phyloP scores from a whole-genome alignment of 2,888 invertebrate species.

The Micoletzkya japonica region DNA sequence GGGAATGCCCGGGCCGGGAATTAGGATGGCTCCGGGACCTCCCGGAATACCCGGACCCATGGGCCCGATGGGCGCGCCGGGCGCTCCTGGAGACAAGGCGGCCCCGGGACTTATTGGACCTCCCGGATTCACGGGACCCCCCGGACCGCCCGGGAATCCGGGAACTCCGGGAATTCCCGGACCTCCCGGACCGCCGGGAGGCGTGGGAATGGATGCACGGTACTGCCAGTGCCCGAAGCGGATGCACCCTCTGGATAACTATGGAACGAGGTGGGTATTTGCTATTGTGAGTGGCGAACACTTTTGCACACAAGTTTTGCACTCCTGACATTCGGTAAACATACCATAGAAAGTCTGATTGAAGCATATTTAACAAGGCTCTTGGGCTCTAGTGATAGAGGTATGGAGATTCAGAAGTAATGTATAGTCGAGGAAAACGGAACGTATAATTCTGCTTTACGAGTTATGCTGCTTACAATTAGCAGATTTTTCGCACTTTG shows the following conservation, averaged over 20 bases:
- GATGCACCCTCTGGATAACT: slow-evolving; percentile 24
- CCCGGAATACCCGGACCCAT: slow-evolving; percentile 26
- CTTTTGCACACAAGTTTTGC: no score
- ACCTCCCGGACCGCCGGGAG: slow-evolving; percentile 21
- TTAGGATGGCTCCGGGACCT: slow-evolving; percentile 16
- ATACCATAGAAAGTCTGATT: no score
- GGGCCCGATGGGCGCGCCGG: slow-evolving; percentile 25
- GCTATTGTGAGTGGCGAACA: no score
- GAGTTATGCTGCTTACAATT: no score
- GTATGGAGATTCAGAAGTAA: no score
- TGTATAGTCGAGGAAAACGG: no score
- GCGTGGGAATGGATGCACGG: slow-evolving; percentile 23
- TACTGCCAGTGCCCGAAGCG: slow-evolving; percentile 28
- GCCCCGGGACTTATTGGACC: slow-evolving; percentile 25
- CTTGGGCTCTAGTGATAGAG: no score
- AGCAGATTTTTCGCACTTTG: no score
- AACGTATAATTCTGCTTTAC: no score
- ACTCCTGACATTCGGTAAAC: no score
- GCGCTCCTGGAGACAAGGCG: slow-evolving; percentile 18
- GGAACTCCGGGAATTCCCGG: slow-evolving; percentile 27
- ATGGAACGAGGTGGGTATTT: slow-evolving; percentile 28
- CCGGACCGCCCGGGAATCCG: slow-evolving; percentile 26
- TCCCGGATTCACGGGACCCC: slow-evolving; percentile 20
- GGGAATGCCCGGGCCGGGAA: slow-evolving; percentile 1
- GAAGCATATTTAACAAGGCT: no score